Base-by-base conservation (phyloP, 2,113 vertebrate species). In the Sinocyclocheilus anophthalmus region DNA sequence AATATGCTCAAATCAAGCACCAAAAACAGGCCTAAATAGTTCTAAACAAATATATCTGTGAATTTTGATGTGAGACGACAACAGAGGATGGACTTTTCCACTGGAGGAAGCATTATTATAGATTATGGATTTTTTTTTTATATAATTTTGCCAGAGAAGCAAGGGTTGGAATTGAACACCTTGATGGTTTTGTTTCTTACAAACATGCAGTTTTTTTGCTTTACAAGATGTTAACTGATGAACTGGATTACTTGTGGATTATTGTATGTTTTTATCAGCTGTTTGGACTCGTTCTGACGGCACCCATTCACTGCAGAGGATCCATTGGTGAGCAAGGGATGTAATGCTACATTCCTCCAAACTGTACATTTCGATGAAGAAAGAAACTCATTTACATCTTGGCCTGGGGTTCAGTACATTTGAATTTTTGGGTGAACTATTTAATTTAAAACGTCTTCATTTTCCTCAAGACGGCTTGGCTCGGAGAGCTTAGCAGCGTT, bases 381-480 rank as follows among this genome's bases (percentile, higher is more conserved):
- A 55, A 55, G 1, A 55, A 55, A 55, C 53, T 20, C 53, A 55
- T 55, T 55, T 55, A 20, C 53, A 20, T 55, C 53, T 20, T 57
- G 55, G 55, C 55, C 55, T 57, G 55, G 55, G 55, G 18, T 57
- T 57, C 0, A 57, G 55, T 57, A 57, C 7, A 57, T 20, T 20
- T 20, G 2, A 1, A 55, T 55, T 55, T 7, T 57, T 20, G 55
- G 16, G 5, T 20, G 18, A 57, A 57, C 55, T 57, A 22, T 59
- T 61, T 22, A 9, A 55, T 61, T 61, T 61, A 61, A 61, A 61
- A 61, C 3, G 0, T 61, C 7, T 73, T 48, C 88, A 84, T 82
- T 87, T 8, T 26, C 30, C 80, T 81, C 42, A 22, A 96, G 95
- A 87, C 93, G 5, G 95, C 95, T 57, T 99, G 98, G 97, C 87